These are phyloP conservation scores for Orthonevra nobilis DNA, from an alignment of 2,888 invertebrate genomes.

Conservation along the genomic window DNA sequence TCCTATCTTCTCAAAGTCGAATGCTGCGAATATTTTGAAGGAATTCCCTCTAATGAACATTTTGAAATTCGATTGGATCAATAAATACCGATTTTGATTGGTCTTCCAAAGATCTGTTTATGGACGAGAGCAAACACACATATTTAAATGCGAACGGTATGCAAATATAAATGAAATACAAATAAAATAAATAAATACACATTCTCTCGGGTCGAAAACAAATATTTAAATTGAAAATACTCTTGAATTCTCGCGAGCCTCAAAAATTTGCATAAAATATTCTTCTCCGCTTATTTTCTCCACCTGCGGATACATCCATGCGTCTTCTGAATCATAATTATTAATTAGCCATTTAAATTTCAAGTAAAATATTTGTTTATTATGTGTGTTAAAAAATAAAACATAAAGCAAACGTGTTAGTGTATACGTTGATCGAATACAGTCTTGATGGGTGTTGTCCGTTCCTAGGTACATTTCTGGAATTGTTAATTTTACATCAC, in stretches of 20 bases:
- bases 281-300: neutral
- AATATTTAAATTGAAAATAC: slow-evolving; percentile 6
- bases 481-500: slow-evolving; percentile 16
- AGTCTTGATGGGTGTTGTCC: slow-evolving; percentile 8
- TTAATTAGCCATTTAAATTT: slow-evolving; percentile 6
- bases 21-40: too few species aligned
- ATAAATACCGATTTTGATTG: slow-evolving; percentile 1
- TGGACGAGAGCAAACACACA: too few species aligned
- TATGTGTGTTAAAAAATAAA: too few species aligned
- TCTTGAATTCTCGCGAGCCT: slow-evolving; percentile 3
- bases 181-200: neutral
- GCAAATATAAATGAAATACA: neutral
- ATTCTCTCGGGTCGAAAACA: neutral
- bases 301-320: neutral
- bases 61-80: neutral
- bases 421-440: neutral
- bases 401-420: neutral
- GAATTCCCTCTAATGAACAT: too few species aligned
- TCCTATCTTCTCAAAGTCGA: too few species aligned
- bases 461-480: neutral
- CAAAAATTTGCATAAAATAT: neutral
- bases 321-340: too few species aligned
- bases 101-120: too few species aligned
- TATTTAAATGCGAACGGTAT: too few species aligned
- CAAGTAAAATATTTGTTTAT: neutral